phyloP scores from a whole-genome alignment of 2,888 invertebrate species.

The Ectropis crepuscularia region DNA sequence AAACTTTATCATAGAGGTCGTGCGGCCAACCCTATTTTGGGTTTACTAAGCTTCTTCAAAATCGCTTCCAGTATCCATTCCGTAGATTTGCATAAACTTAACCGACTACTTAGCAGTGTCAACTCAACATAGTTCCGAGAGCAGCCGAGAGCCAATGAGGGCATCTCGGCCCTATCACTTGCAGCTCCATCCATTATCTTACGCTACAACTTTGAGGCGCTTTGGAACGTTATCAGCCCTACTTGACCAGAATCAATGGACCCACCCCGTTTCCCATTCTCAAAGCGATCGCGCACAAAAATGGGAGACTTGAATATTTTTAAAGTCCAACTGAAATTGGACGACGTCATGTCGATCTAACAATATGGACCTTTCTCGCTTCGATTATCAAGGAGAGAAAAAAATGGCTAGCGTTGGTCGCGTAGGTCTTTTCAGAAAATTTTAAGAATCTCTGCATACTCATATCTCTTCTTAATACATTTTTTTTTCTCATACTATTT shows the following conservation, averaged over 20 bases:
- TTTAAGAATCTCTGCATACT: conserved; percentile 16
- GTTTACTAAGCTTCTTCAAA: conserved; percentile 28
- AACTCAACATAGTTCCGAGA: conserved; percentile 43
- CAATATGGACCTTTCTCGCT: conserved; percentile 45
- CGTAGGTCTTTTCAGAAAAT: conserved; percentile 22
- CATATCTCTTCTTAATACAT: background rate
- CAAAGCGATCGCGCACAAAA: conserved; percentile 26
- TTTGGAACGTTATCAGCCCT: conserved; percentile 56
- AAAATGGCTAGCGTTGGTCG: conserved; percentile 42
- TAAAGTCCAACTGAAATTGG: conserved; percentile 46
- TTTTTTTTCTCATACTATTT: too few species aligned
- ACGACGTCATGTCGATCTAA: conserved; percentile 44
- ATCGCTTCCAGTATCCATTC: conserved; percentile 32
- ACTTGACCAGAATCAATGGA: conserved; percentile 50
- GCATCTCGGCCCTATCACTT: conserved; percentile 50
- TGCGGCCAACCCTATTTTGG: conserved; percentile 18
- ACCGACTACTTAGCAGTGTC: conserved; percentile 43
- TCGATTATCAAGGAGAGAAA: conserved; percentile 43
- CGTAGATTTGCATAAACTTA: conserved; percentile 41
- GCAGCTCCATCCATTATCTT: conserved; percentile 58
- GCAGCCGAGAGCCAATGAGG: conserved; percentile 33
- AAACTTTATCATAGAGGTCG: conserved; percentile 15
- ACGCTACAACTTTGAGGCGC: conserved; percentile 57
- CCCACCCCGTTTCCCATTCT: conserved; percentile 34
- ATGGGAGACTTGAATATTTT: conserved; percentile 32